Base-by-base conservation (phyloP, 2,888 invertebrate genomes). In the Octonoba sinensis region DNA sequence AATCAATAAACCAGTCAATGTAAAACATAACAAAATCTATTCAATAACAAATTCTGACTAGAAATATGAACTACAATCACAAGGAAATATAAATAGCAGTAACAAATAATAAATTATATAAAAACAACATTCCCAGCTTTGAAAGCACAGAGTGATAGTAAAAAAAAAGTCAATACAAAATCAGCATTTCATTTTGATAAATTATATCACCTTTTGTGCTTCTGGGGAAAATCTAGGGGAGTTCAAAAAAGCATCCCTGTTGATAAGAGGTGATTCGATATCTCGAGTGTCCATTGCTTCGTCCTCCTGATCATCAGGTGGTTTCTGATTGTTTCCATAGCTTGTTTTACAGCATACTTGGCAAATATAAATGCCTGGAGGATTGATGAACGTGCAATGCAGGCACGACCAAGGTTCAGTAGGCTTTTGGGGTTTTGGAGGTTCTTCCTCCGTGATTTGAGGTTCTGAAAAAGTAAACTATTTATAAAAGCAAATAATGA, bases 301-400 rank as follows among this genome's bases (percentile, higher is more conserved):
- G 18, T 62, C 67, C 20, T 16, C 56, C 44, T 47, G 54, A n/a
- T 56, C 24, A 0, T 70, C 74, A 16, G 27, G 20, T 16, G 36
- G 16, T 54, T 20, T 18, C 13, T 18, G 12, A 20, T 18, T 16
- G 1, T 15, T 60, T 36, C 56, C 73, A 47, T 77, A 78, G 27
- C 74, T 77, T 67, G 96, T 96, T 87, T 95, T 95, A 87, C 96
- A 96, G 87, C 96, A 96, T 69, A 96, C 92, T 16, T 91, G 91
- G 87, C 96, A 96, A 54, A 96, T 93, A 86, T 93, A 92, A 0
- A 93, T 92, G 22, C 93, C 93, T 0, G 93, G 90, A 83, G 93
- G 93, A 87, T 96, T 96, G 3, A 95, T 93, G 87, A 93, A 96
- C 0, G 96, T 96, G 87, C 96, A 96, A 87, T 95, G 95, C 87